Evolutionary conservation across 2,797 vertebrate genomes (phyloP).

Genomic region (Onychomys leucogaster): DNA sequence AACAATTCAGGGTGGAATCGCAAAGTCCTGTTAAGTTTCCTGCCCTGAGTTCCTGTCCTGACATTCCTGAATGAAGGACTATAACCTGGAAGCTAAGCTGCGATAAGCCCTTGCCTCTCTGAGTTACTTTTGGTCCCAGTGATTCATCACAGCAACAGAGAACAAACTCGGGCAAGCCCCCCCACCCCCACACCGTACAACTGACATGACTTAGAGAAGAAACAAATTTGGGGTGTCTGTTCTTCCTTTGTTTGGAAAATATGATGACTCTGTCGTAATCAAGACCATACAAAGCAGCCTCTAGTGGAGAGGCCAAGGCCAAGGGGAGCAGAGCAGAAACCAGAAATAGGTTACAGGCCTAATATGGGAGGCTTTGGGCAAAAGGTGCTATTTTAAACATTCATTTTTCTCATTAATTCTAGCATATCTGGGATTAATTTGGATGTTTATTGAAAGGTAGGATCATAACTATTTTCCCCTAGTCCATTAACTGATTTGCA

Average conservation of each 20-base stretch:
- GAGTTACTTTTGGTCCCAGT: neutral
- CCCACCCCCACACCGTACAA: too few species aligned
- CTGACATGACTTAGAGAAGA: neutral
- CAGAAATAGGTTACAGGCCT: accelerated
- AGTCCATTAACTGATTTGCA: neutral
- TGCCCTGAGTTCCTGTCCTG: neutral
- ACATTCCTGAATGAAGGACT: neutral
- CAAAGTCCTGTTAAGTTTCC: neutral
- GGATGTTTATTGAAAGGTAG: neutral
- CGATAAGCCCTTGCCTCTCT: neutral
- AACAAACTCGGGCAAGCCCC: neutral
- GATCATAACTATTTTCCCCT: neutral
- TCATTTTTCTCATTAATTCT: neutral
- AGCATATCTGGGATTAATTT: neutral
- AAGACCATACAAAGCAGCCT: neutral
- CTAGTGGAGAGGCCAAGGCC: neutral
- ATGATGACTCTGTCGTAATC: too few species aligned
- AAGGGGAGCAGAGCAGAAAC: accelerated
- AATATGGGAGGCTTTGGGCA: neutral
- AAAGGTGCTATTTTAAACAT: neutral
- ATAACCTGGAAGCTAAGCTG: neutral
- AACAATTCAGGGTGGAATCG: neutral
- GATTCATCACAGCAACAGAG: neutral
- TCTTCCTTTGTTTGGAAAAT: neutral
- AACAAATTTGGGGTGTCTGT: neutral